Base-by-base conservation (phyloP, 2,797 vertebrate species). In the Anomalospiza imberbis region DNA sequence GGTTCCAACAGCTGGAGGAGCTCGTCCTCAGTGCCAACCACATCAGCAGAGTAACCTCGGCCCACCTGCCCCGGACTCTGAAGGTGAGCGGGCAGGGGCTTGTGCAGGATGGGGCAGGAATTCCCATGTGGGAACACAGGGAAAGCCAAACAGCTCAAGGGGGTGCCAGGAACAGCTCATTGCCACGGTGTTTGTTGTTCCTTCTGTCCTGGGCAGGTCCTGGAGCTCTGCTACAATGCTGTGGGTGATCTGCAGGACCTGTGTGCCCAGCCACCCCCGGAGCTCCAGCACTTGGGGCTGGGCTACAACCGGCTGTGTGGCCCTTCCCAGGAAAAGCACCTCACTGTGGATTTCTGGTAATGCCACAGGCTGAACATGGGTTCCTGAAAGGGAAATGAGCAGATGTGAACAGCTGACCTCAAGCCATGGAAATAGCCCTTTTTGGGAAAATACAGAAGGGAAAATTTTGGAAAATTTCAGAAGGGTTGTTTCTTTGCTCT, bases 171-270 rank as follows among this genome's bases (percentile, higher is more conserved):
- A 89, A 17, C 24, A 29, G 34, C 61, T 83, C 17, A 0, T 32
- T 47, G 29, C 79, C 21, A 71, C n/a, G 26, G n/a, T 36, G 4
- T 71, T 45, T 62, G 15, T 40, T 57, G 19, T 70, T 38, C 13
- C 40, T 10, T 48, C 13, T 42, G 74, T 85, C 38, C 36, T 0
- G 34, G 24, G 22, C 96, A 99, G 99, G 97, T 98, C 66, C 96
- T 99, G 97, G 99, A 99, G 96, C 97, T 99, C 4, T 98, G 98
- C 20, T 97, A 94, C 83, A 99, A 99, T 10, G 10, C 72, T 28
- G 79, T 99, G 68, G 31, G 55, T n/a, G 96, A 97, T 87, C 76
- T 99, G 78, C 93, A 92, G 65, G 94, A 96, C 34, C 96, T 99
- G 50, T 98, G 95, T 7, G 5, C 26, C 6, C n/a, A 1, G 7